phyloP scores from a whole-genome alignment of 2,797 vertebrate genomes.

The Gymnoscopelus braueri region DNA sequence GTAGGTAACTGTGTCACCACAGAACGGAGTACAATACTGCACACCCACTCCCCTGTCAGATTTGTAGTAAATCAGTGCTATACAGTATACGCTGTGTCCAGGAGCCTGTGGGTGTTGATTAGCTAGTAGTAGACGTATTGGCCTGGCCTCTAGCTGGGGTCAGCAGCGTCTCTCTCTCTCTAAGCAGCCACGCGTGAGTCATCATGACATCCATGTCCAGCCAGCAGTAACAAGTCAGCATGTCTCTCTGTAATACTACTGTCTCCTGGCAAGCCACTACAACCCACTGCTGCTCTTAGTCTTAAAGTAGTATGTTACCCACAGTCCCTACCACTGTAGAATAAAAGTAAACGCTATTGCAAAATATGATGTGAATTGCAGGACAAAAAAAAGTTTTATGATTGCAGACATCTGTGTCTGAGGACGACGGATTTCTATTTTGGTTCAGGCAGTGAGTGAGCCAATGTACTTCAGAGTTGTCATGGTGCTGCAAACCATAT shows the following conservation, averaged over 20 bases:
- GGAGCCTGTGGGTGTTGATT: conserved; percentile 28
- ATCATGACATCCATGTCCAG: conserved; percentile 28
- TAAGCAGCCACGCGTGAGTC: conserved; percentile 19
- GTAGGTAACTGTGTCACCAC: neutral
- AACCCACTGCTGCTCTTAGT: conserved; percentile 12
- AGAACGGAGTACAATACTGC: conserved; percentile 1
- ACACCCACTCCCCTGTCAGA: conserved; percentile 4
- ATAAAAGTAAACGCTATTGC: conserved; percentile 9
- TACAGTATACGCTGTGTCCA: neutral
- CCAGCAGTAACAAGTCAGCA: conserved; percentile 44
- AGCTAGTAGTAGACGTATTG: conserved; percentile 6
- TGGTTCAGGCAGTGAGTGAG: conserved; percentile 40
- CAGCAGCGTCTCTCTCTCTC: conserved; percentile 34
- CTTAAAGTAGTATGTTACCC: conserved; percentile 18
- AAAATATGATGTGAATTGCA: conserved; percentile 35
- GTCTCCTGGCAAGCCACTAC: conserved; percentile 14
- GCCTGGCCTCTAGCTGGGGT: conserved; percentile 3
- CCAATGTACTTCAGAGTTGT: conserved; percentile 31
- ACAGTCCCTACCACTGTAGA: conserved; percentile 9
- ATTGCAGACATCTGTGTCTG: conserved; percentile 48
- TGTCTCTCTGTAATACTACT: conserved; percentile 35
- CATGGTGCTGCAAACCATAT: conserved; percentile 28
- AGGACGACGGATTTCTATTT: conserved; percentile 25
- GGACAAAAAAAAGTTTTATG: conserved; percentile 18
- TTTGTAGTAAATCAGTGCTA: conserved; percentile 14